Base-by-base conservation (phyloP, 2,113 vertebrate genomes). In the Lepus europaeus region DNA sequence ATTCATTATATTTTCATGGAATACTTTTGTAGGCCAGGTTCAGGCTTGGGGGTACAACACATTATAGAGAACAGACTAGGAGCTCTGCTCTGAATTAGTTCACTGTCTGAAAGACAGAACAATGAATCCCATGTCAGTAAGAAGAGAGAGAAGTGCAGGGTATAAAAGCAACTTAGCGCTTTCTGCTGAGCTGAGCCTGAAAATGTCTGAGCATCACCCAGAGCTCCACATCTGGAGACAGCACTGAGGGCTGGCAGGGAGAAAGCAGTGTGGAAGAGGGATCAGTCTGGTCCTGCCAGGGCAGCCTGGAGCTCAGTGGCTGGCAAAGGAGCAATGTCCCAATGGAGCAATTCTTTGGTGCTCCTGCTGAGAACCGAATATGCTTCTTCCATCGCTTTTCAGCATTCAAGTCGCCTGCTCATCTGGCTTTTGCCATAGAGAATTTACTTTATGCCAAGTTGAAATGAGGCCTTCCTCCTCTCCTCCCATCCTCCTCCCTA, bases 371-470 rank as follows among this genome's bases (percentile, higher is more conserved):
- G 80, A 93, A 87, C 39, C 14, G 53, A 63, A 23, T 82, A 13
- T 56, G 63, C 61, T 78, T 87, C 51, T 84, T 14, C 51, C 33
- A 10, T 29, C 9, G 39, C 10, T 87, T 91, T 78, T 78, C 85
- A 33, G 85, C 39, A 78, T 80, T 49, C 80, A 78, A 73, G 84
- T 80, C 72, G 89, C 80, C 36, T 85, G 68, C 73, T 78, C n/a
- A 6, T 88, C 84, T 94, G 51, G 51, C 92, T 95, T 85, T 92
- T 82, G 76, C 33, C 78, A 66, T 78, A 29, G 90, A 90, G 72
- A n/a, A 59, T 64, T 89, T 51, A 81, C 56, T 27, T 49, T 5
- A 31, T 87, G 61, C 63, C 81, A 82, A 73, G 45, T 59, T 82
- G 73, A 82, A 36, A 13, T 22, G 79, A 61, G 69, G 49, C 17